Percentiles rank a stretch among this genome's conserved stretches.
phyloP scores from a whole-genome alignment of 2,113 vertebrate genomes.

The Amblyornis subalaris region DNA sequence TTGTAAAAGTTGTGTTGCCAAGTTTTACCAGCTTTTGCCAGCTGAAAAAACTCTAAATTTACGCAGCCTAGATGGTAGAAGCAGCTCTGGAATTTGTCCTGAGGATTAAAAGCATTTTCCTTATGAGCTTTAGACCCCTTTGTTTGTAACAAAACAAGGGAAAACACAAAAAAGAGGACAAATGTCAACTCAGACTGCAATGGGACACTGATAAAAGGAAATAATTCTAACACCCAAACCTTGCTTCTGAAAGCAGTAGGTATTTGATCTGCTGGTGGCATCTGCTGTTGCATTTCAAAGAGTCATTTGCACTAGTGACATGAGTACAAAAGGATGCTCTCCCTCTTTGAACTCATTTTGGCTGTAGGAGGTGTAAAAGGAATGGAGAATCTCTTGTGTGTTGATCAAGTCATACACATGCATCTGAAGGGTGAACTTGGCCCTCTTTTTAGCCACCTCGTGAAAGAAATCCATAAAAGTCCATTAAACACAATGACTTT shows the following conservation, averaged over 20 bases:
- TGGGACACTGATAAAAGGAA: background rate
- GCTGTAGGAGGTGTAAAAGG: slow-evolving; percentile 13
- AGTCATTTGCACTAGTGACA: background rate
- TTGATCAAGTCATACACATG: background rate
- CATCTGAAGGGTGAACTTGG: background rate
- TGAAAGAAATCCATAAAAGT: background rate
- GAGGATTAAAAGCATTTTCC: background rate
- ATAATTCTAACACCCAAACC: background rate
- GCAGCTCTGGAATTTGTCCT: background rate
- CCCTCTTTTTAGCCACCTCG: background rate
- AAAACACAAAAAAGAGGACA: background rate
- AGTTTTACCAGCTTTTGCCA: background rate
- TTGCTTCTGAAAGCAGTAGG: background rate
- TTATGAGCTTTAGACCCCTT: background rate
- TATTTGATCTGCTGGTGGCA: background rate
- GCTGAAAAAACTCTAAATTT: background rate
- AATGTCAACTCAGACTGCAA: background rate
- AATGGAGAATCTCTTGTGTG: slow-evolving; percentile 14
- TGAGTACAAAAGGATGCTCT: background rate
- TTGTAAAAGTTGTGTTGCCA: background rate
- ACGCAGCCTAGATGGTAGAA: background rate
- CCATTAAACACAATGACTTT: background rate
- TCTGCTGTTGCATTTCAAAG: background rate
- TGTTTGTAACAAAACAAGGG: background rate
- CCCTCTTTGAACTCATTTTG: background rate